These are phyloP conservation scores for Drosophila ochracea DNA, from an alignment of 2,888 invertebrate species.

Conservation along the genomic window DNA sequence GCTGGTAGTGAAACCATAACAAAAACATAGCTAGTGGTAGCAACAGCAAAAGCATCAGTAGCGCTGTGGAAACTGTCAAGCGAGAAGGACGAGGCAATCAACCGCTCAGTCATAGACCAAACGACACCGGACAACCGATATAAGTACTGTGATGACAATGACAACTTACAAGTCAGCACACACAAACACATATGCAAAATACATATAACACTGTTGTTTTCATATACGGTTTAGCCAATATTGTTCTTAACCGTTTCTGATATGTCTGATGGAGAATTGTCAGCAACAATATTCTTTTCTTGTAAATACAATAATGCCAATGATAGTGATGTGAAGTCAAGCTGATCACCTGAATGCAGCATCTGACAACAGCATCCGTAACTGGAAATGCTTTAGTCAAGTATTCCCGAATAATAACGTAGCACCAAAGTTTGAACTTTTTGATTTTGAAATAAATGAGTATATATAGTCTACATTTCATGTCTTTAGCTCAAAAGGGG, in stretches of 20 bases:
- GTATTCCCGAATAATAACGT: too few species aligned
- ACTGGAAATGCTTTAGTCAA: too few species aligned
- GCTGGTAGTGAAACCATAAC: conserved; percentile 60
- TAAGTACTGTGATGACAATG: conserved; percentile 53
- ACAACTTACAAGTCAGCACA: conserved; percentile 67
- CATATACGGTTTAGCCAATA: conserved; percentile 64
- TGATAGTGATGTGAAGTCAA: conserved; percentile 19
- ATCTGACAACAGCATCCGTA: not conserved
- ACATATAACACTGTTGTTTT: conserved; percentile 71
- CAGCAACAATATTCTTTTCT: conserved; percentile 54
- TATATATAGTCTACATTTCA: not conserved
- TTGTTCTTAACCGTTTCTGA: conserved; percentile 22
- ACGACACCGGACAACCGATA: conserved; percentile 50
- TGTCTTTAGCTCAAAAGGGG: not conserved
- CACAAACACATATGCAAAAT: conserved; percentile 22
- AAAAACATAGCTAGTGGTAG: conserved; percentile 27
- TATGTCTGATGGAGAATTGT: conserved; percentile 70
- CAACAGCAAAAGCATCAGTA: conserved; percentile 26
- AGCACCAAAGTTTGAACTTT: too few species aligned
- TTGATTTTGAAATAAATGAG: not conserved
- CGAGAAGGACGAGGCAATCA: conserved; percentile 69
- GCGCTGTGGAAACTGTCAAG: conserved; percentile 64
- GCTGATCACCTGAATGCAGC: conserved; percentile 16
- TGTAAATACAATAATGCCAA: conserved; percentile 51
- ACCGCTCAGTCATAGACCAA: conserved; percentile 51